A percentile compares a stretch with the other conserved stretches of the same genome.
phyloP scores from a whole-genome alignment of 2,797 vertebrate species.

The Pelobates cultripes region DNA sequence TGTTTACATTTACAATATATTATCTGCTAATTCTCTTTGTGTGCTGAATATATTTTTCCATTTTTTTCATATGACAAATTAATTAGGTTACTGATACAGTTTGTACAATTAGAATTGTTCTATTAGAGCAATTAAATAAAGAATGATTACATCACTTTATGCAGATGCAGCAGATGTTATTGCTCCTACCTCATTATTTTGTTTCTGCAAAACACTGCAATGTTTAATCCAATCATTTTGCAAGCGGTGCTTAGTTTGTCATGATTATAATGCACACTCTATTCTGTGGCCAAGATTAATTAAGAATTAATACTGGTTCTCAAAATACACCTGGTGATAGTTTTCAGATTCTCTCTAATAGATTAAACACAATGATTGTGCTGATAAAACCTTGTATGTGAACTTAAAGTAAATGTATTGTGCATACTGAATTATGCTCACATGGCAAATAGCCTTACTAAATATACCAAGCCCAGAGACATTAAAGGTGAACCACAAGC shows the following conservation, averaged over 20 bases:
- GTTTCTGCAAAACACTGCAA: slow-evolving; percentile 35
- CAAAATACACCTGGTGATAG: neutral
- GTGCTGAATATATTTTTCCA: slow-evolving; percentile 27
- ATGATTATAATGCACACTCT: neutral
- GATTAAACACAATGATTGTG: neutral
- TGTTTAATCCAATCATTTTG: slow-evolving; percentile 30
- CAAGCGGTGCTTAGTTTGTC: slow-evolving; percentile 22
- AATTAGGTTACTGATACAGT: slow-evolving; percentile 45
- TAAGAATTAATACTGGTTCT: neutral
- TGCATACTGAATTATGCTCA: no score
- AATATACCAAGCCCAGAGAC: no score
- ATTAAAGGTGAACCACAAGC: no score
- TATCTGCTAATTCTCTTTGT: neutral
- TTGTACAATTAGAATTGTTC: slow-evolving; percentile 42
- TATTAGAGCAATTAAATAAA: slow-evolving; percentile 48
- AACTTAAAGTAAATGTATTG: no score
- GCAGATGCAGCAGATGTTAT: slow-evolving; percentile 50
- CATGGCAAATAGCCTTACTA: no score
- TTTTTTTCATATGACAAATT: slow-evolving; percentile 35
- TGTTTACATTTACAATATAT: no score
- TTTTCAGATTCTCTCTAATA: neutral
- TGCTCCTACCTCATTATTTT: slow-evolving; percentile 37
- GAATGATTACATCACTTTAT: slow-evolving; percentile 46
- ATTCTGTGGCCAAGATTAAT: neutral
- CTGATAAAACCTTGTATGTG: no score